These are phyloP conservation scores for Okapia johnstoni DNA, from an alignment of 2,113 vertebrate species.

Conservation along the genomic window DNA sequence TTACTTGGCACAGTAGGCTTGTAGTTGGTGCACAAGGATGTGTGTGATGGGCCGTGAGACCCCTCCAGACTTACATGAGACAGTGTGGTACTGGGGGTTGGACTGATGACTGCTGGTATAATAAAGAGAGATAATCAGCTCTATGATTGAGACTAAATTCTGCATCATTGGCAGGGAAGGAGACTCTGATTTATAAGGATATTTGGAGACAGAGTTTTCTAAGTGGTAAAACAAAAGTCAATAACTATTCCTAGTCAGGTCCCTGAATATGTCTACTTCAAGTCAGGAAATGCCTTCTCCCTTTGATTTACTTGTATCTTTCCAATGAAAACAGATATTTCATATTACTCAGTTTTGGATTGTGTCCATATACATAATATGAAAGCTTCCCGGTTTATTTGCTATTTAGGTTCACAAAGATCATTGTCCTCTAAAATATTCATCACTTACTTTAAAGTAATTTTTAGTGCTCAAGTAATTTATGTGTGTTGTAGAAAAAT, in stretches of 20 bases:
- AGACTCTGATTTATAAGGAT: background rate
- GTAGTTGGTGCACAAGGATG: background rate
- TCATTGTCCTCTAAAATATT: conserved; percentile 69
- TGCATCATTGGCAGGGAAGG: background rate
- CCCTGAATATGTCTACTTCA: background rate
- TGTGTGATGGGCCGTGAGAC: background rate
- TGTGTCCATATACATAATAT: background rate
- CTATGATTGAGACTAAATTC: background rate
- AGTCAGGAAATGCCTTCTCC: conserved; percentile 20
- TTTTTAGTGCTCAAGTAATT: conserved; percentile 61
- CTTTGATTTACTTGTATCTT: conserved; percentile 51
- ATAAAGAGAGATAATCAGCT: background rate
- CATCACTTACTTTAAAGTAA: conserved; percentile 69
- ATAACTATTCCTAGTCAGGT: background rate
- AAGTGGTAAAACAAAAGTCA: background rate
- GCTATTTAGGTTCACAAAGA: conserved; percentile 65
- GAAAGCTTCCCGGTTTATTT: conserved; percentile 62
- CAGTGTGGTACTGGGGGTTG: too few species aligned
- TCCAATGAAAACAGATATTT: conserved; percentile 56
- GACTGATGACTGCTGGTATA: background rate
- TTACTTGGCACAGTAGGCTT: background rate
- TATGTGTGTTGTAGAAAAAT: conserved; percentile 52
- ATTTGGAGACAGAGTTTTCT: conserved; percentile 11
- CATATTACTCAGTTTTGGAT: conserved; percentile 51
- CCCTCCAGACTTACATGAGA: background rate